Conservation (phyloP, 2,888 invertebrate genomes). For the Cheilosia vulpina region DNA sequence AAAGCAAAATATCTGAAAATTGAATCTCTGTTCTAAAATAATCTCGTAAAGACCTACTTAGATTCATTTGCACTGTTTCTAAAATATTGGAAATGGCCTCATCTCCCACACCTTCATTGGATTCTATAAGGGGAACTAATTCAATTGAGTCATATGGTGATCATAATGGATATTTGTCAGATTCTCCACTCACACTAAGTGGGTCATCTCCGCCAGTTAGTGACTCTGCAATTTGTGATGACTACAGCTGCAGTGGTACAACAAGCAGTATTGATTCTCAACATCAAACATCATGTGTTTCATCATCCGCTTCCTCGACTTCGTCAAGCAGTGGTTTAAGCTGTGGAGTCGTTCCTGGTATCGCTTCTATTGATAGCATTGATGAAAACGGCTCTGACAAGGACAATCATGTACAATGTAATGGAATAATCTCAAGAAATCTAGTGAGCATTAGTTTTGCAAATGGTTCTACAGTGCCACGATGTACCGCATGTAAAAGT, state of each 20-base stretch:
- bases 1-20: slow-evolving; percentile 11
- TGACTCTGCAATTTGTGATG: slow-evolving; percentile 92
- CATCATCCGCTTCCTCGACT: slow-evolving; percentile 81
- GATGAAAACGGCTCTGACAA: slow-evolving; percentile 55
- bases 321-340: slow-evolving; percentile 84
- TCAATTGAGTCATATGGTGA: slow-evolving; percentile 94
- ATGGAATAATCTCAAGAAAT: slow-evolving; percentile 75
- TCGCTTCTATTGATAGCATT: slow-evolving; percentile 46
- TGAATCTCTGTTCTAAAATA: slow-evolving; percentile 8
- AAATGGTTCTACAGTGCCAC: slow-evolving; percentile 85
- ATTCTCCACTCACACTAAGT: slow-evolving; percentile 92
- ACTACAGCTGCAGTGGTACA: slow-evolving; percentile 83
- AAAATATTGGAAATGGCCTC: slow-evolving; percentile 90
- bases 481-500: slow-evolving; percentile 98
- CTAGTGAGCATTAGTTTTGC: slow-evolving; percentile 82
- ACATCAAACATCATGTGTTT: slow-evolving; percentile 81
- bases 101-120: slow-evolving; percentile 93
- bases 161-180: slow-evolving; percentile 90
- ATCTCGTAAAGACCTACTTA: slow-evolving; percentile 6
- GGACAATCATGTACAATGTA: slow-evolving; percentile 75
- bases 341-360: slow-evolving; percentile 82
- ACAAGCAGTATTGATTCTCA: slow-evolving; percentile 81
- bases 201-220: slow-evolving; percentile 94
- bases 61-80: background rate
- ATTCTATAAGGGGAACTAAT: slow-evolving; percentile 93